Conservation (phyloP, 1,140 invertebrate genomes). For the Phocides pigmalion region DNA sequence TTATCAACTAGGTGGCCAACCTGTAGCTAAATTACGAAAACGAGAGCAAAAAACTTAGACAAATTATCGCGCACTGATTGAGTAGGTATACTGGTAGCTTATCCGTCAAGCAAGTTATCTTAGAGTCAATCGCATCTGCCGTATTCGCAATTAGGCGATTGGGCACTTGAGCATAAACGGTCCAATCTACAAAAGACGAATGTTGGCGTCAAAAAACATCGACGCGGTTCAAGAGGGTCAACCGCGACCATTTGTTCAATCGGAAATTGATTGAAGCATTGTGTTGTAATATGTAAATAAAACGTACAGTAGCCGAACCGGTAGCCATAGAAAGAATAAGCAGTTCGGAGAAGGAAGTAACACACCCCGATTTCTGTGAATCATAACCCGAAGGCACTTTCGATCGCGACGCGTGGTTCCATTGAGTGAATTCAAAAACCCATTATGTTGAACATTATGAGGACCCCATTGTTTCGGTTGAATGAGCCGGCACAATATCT, state of each 20-base stretch:
- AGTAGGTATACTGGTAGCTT: slow-evolving; percentile 39
- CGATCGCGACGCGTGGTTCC: slow-evolving; percentile 72
- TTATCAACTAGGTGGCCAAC: slow-evolving; percentile 25
- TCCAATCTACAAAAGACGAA: slow-evolving; percentile 31
- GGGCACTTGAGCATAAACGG: slow-evolving; percentile 37
- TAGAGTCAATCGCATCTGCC: slow-evolving; percentile 40
- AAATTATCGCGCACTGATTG: slow-evolving; percentile 46
- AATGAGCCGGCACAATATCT: slow-evolving; percentile 77
- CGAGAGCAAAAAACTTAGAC: slow-evolving; percentile 41
- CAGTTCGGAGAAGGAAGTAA: slow-evolving; percentile 54
- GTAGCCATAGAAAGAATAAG: slow-evolving; percentile 41
- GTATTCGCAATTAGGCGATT: slow-evolving; percentile 41
- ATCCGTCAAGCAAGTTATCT: slow-evolving; percentile 48
- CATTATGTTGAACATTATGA: slow-evolving; percentile 77
- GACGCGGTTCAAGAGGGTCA: slow-evolving; percentile 37
- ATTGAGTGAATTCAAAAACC: slow-evolving; percentile 73
- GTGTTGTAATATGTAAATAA: slow-evolving; percentile 39
- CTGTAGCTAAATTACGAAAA: slow-evolving; percentile 31
- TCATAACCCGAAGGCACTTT: slow-evolving; percentile 68
- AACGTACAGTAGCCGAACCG: slow-evolving; percentile 28
- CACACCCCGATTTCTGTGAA: slow-evolving; percentile 61
- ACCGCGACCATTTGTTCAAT: slow-evolving; percentile 41
- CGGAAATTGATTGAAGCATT: slow-evolving; percentile 46
- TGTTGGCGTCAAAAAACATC: slow-evolving; percentile 12
- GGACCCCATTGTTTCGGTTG: slow-evolving; percentile 75